Evolutionary conservation across 2,888 invertebrate genomes (phyloP), one percentile per base, ranked within the genome.

Genomic region (Chalcis sispes): DNA sequence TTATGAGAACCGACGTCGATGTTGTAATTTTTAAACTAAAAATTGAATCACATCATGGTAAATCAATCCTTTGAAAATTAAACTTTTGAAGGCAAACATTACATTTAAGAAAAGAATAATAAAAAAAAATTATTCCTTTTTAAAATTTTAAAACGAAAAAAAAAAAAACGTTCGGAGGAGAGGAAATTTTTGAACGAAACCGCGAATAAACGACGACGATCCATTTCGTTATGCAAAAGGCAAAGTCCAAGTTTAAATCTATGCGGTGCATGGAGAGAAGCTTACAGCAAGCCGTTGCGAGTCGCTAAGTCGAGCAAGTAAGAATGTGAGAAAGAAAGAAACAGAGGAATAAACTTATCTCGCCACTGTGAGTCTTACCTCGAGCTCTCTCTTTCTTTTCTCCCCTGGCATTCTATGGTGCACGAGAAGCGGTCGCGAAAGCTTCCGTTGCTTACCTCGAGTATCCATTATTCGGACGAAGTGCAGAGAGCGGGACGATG

Each of bases 351-450:
- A 10, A 48, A 72, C 56, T 54, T 36, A 54, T 69, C 52, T 36
- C 54, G 48, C 64, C 42, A 62, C 52, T 74, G 73, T 75, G 74
- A 74, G 74, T 71, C 74, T 71, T 70, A 32, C 18, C 18, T 40
- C 76, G 8, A 29, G 7, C 29, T 61, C 64, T 62, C 64, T 27
- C 58, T 54, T 59, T 69, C 58, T 62, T 50, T 18, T 62, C 25
- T 66, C 32, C 61, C 56, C 25, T 50, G 27, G 58, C 32, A 25
- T 50, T n/a, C n/a, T n/a, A n/a, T n/a, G n/a, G n/a, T n/a, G n/a
- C n/a, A n/a, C n/a, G n/a, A n/a, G n/a, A 48, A 40, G 40, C 13
- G 25, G 7, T 15, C 25, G 50, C 59, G 61, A 48, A 27, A 32
- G 40, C 56, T 74, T 67, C 59, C 72, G 66, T 66, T 58, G 70